Percentiles rank a stretch among this genome's conserved stretches.
Evolutionary conservation across 2,888 invertebrate genomes (phyloP).

Genomic region (Drosophila helvetica): DNA sequence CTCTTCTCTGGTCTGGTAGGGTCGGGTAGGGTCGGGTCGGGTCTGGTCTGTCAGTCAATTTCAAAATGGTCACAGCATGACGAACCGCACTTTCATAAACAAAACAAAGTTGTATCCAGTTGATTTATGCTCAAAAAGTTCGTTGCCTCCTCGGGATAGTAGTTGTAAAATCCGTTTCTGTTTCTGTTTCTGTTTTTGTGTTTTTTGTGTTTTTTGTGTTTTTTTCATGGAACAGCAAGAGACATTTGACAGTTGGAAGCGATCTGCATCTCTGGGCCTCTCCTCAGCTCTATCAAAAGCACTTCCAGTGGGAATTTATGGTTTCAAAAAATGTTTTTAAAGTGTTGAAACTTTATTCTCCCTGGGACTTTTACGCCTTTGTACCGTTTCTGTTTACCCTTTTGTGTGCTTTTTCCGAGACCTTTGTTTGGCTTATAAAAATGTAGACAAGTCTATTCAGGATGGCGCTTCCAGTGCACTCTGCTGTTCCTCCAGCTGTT

Average conservation of each 20-base stretch:
- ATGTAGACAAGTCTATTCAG: slow-evolving; percentile 67
- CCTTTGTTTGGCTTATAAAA: slow-evolving; percentile 53
- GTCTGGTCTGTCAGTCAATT: slow-evolving; percentile 7
- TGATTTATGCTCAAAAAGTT: slow-evolving; percentile 64
- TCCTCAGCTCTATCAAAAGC: slow-evolving; percentile 13
- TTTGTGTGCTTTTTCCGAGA: slow-evolving; percentile 9
- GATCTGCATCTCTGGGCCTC: slow-evolving; percentile 27
- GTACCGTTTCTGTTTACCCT: slow-evolving; percentile 27
- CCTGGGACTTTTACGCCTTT: slow-evolving; percentile 55
- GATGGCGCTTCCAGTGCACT: slow-evolving; percentile 9
- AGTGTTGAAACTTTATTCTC: slow-evolving; percentile 69
- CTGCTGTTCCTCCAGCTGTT: slow-evolving; percentile 32
- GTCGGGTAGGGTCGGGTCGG: too few relatives aligned
- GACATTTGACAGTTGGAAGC: slow-evolving; percentile 65
- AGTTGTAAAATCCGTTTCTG: slow-evolving; percentile 61
- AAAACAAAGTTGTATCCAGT: slow-evolving; percentile 54
- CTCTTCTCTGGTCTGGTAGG: slow-evolving; percentile 5
- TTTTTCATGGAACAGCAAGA: slow-evolving; percentile 64
- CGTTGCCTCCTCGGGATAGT: slow-evolving; percentile 31
- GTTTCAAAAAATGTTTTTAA: slow-evolving; percentile 43
- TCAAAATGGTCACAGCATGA: slow-evolving; percentile 67
- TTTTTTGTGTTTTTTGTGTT: slow-evolving; percentile 20
- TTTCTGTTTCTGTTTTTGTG: slow-evolving; percentile 19
- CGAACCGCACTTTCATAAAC: slow-evolving; percentile 54
- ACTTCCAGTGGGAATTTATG: slow-evolving; percentile 64